Base-by-base conservation (phyloP, 1,140 invertebrate genomes). In the Drosophila parvula region DNA sequence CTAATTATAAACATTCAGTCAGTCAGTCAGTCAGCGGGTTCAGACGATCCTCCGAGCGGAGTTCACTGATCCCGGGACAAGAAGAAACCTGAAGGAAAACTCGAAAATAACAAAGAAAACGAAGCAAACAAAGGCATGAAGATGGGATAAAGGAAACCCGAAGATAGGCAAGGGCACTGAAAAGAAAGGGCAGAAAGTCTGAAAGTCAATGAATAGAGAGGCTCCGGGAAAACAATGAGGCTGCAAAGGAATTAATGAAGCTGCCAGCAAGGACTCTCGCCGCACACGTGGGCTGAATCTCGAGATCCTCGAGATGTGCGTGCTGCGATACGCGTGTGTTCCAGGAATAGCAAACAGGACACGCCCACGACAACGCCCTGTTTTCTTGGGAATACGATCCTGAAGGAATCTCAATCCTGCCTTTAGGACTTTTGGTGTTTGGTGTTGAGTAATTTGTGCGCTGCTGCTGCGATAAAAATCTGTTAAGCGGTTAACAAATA, bases 391-490 rank as follows among this genome's bases (percentile, higher is more conserved):
- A 89, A 89, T 63, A 48, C 32, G 84, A 90, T 67, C 69, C 85
- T 53, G 40, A 61, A 89, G 84, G 73, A 88, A 34, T 56, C 34
- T 45, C 44, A 59, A 18, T 27, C n/a, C 51, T 16, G n/a, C 12
- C 43, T 64, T 16, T 57, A 44, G 58, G 51, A 36, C 10, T 55
- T n/a, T 5, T n/a, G 18, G 34, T 38, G 34, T 38, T 79, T 56
- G 76, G 79, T 88, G 83, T 88, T 88, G 83, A 88, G 77, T 88
- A 88, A 88, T 88, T 88, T 88, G 84, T 88, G 83, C 47, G 83
- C 68, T 62, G 67, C 77, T 56, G 51, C 83, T 41, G 50, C 48
- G 75, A 78, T 78, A 78, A 63, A 84, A 88, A 88, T 88, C 83
- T 89, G 83, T 89, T 88, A 83, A 80, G 80, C 83, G 83, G 84